Percentiles rank a stretch among this genome's conserved stretches.
Conservation (phyloP, 2,888 invertebrate genomes). For the Luperina nickerlii region DNA sequence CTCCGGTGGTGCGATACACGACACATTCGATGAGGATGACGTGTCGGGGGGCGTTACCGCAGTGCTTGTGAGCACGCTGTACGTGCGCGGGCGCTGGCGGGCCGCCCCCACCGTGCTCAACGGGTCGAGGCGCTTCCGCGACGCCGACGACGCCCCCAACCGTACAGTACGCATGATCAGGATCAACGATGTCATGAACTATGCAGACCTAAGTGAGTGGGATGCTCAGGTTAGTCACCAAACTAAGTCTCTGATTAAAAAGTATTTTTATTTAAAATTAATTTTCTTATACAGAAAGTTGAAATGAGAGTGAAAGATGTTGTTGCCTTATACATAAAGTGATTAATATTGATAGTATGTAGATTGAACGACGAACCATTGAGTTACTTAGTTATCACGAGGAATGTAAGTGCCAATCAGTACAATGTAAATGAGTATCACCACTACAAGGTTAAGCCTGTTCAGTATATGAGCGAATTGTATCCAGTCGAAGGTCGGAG, state of each 20-base stretch:
- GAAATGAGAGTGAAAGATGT: not conserved
- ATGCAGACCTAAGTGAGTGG: conserved; percentile 80
- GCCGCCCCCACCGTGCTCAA: conserved; percentile 86
- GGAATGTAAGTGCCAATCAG: conserved; percentile 83
- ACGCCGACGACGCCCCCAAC: conserved; percentile 68
- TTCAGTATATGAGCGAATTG: conserved; percentile 84
- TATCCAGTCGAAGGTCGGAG: conserved; percentile 80
- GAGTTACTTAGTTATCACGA: conserved; percentile 66
- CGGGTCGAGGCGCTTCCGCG: conserved; percentile 78
- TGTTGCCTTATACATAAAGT: not conserved
- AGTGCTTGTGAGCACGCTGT: conserved; percentile 78
- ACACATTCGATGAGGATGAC: conserved; percentile 85
- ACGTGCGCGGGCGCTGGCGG: conserved; percentile 85
- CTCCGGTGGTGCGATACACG: conserved; percentile 82
- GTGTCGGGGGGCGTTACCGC: conserved; percentile 76
- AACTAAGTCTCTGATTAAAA: conserved; percentile 12
- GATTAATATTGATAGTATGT: not conserved
- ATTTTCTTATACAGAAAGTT: conserved; percentile 11
- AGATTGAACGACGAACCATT: not conserved
- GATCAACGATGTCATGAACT: conserved; percentile 85
- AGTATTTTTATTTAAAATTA: conserved; percentile 31
- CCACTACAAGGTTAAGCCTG: conserved; percentile 78
- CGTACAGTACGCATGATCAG: conserved; percentile 82
- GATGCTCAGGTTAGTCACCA: conserved; percentile 81
- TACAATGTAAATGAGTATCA: conserved; percentile 79